phyloP scores from a whole-genome alignment of 2,797 vertebrate genomes.

The Enteromius treurensis region DNA sequence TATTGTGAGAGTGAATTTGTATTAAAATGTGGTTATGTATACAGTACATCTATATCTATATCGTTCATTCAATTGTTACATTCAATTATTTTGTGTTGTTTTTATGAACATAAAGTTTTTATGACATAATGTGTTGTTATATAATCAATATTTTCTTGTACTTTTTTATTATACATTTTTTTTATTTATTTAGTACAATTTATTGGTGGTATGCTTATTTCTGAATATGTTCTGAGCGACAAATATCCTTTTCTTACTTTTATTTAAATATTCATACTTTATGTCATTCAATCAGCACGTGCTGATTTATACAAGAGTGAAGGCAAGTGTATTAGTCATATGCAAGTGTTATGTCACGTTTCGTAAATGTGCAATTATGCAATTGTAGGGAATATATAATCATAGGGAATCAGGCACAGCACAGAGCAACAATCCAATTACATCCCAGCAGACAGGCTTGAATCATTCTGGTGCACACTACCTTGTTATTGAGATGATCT shows the following conservation, averaged over 20 bases:
- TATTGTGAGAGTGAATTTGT: no score
- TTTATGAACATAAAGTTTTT: background rate
- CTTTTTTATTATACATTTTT: background rate
- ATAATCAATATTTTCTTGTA: background rate
- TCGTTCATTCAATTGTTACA: background rate
- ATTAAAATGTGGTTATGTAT: no score
- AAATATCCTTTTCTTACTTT: background rate
- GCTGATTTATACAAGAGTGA: background rate
- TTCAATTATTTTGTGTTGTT: background rate
- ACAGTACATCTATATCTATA: background rate
- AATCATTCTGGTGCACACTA: constrained; percentile 62
- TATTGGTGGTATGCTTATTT: background rate
- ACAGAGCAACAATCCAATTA: constrained; percentile 62
- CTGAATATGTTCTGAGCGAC: background rate
- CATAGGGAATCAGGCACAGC: background rate
- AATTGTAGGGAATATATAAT: no score
- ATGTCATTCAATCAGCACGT: background rate
- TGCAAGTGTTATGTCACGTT: background rate
- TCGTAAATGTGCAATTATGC: background rate
- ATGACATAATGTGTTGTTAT: background rate
- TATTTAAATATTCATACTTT: background rate
- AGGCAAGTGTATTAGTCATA: background rate
- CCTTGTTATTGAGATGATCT: constrained; percentile 73
- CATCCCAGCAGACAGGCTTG: constrained; percentile 61
- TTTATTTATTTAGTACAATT: background rate